A percentile compares a stretch with the other conserved stretches of the same genome.
Evolutionary conservation across 2,888 invertebrate species (phyloP).

Genomic region (Pristionchus arcanus): DNA sequence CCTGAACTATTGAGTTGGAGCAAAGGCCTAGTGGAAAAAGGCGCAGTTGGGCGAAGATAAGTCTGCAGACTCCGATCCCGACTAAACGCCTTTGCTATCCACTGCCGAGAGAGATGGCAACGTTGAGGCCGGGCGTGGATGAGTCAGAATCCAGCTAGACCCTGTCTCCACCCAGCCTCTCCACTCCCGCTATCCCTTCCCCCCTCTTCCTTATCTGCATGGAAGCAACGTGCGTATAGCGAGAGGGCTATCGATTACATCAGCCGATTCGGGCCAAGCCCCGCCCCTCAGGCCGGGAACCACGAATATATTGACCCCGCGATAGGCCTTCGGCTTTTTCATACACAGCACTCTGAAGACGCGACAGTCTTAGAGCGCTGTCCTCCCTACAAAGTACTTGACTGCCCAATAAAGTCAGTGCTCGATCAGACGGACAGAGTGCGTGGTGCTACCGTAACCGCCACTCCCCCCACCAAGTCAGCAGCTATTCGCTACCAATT

Average conservation of each 20-base stretch:
- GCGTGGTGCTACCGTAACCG: constrained; percentile 30
- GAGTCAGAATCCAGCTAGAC: not conserved
- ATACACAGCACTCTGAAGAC: not conserved
- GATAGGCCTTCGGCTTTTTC: not conserved
- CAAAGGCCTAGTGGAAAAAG: not conserved
- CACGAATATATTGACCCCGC: constrained; percentile 29
- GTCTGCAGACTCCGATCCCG: not conserved
- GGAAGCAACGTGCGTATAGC: constrained; percentile 30
- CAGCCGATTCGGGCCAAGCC: not conserved
- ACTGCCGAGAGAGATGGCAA: not conserved
- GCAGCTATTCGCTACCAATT: constrained; percentile 18
- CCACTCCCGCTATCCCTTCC: not conserved
- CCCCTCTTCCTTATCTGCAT: not conserved
- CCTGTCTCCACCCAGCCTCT: constrained; percentile 16
- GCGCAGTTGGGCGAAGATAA: not conserved
- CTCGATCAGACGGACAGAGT: not conserved
- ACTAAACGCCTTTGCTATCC: not conserved
- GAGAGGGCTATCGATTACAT: constrained; percentile 1
- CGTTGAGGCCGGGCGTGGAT: not conserved
- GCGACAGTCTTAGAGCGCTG: not conserved
- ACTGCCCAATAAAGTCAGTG: constrained; percentile 17
- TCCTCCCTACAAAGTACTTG: not conserved
- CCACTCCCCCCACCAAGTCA: not conserved
- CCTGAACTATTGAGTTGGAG: not conserved
- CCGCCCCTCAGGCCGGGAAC: not conserved